phyloP scores from a whole-genome alignment of 1,140 invertebrate genomes.

The Drosophila tristis region DNA sequence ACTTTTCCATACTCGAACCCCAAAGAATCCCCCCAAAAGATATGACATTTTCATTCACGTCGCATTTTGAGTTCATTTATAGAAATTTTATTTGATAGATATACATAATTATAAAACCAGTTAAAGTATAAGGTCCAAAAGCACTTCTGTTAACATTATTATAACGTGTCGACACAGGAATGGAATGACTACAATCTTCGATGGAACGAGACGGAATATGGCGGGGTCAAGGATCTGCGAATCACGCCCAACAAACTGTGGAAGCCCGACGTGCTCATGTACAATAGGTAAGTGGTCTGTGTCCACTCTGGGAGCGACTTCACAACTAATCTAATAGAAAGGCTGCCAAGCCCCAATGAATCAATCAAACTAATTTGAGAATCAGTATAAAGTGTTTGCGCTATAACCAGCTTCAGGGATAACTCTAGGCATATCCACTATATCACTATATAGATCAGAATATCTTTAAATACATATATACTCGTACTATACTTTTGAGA shows the following conservation, averaged over 20 bases:
- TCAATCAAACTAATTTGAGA: slow-evolving; percentile 43
- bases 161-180: slow-evolving; percentile 87
- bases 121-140: background rate
- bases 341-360: slow-evolving; percentile 43
- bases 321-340: slow-evolving; percentile 42
- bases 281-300: slow-evolving; percentile 94
- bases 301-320: slow-evolving; percentile 17
- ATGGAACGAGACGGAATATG: slow-evolving; percentile 98
- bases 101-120: slow-evolving; percentile 1
- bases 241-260: slow-evolving; percentile 98
- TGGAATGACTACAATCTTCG: slow-evolving; percentile 98
- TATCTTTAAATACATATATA: slow-evolving; percentile 31
- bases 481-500: slow-evolving; percentile 13
- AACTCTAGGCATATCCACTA: slow-evolving; percentile 29
- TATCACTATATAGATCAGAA: slow-evolving; percentile 14
- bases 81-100: slow-evolving; percentile 33
- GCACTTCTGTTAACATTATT: slow-evolving; percentile 28
- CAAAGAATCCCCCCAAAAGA: slow-evolving; percentile 21
- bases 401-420: slow-evolving; percentile 31
- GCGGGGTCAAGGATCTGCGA: slow-evolving; percentile 95
- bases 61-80: slow-evolving; percentile 66
- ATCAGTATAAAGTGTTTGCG: slow-evolving; percentile 59
- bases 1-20: slow-evolving; percentile 17
- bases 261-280: slow-evolving; percentile 99
- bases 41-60: slow-evolving; percentile 51